Conservation (phyloP, 2,888 invertebrate genomes). For the Oscheius onirici region DNA sequence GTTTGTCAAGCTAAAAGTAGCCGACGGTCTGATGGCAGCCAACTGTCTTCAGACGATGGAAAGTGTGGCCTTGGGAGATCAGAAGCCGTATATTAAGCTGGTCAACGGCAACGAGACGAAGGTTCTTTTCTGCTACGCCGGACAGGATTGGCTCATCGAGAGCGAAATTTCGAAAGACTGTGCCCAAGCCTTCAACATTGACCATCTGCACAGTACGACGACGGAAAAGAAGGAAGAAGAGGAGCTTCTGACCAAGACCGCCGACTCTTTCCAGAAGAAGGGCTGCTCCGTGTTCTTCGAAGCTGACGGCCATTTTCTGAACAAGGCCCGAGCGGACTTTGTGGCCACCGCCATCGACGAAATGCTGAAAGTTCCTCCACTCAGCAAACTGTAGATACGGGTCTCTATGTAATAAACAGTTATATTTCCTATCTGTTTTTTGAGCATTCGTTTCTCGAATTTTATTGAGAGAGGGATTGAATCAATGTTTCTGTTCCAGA, state of each 20-base stretch:
- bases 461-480: background rate
- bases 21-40: conserved; percentile 20
- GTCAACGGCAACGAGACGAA: conserved; percentile 36
- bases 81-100: conserved; percentile 22
- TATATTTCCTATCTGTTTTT: background rate
- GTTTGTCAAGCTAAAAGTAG: conserved; percentile 12
- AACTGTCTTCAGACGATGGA: conserved; percentile 42
- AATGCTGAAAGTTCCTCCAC: conserved; percentile 5
- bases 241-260: background rate
- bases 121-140: conserved; percentile 38
- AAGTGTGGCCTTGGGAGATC: conserved; percentile 25
- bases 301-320: conserved; percentile 35
- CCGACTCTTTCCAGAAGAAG: background rate
- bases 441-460: background rate
- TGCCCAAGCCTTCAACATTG: conserved; percentile 21
- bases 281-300: conserved; percentile 38
- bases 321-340: conserved; percentile 35
- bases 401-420: background rate
- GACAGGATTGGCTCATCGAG: conserved; percentile 46
- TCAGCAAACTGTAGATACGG: conserved; percentile 2
- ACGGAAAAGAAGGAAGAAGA: conserved; percentile 14
- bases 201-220: conserved; percentile 15
- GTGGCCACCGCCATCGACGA: conserved; percentile 30
- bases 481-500: conserved; percentile 1
- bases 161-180: conserved; percentile 34